Percentiles rank a stretch among this genome's conserved stretches.
These are phyloP conservation scores for Seira musarum DNA, from an alignment of 2,888 invertebrate genomes.

Conservation along the genomic window DNA sequence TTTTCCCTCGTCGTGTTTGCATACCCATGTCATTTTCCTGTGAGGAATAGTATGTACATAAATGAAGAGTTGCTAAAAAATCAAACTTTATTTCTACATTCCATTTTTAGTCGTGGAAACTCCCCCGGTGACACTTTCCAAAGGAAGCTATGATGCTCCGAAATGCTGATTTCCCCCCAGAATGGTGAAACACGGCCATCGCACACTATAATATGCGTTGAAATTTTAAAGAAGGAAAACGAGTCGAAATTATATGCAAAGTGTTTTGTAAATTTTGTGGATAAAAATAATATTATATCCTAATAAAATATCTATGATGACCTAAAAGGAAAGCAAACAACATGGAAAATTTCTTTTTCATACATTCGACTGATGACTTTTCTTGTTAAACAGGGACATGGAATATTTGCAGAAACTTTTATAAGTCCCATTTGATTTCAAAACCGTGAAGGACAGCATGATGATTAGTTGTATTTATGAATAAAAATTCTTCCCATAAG, in stretches of 20 bases:
- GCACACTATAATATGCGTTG: not conserved
- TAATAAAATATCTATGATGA: constrained; percentile 20
- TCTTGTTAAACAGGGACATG: not conserved
- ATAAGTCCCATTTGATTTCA: no score
- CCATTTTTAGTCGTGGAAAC: constrained; percentile 3
- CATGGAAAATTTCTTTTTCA: not conserved
- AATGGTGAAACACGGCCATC: not conserved
- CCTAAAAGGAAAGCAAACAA: constrained; percentile 17
- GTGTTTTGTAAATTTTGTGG: constrained; percentile 21
- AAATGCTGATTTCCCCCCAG: not conserved
- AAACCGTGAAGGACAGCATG: no score
- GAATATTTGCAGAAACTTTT: not conserved
- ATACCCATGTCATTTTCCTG: constrained; percentile 33
- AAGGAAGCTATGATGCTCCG: not conserved
- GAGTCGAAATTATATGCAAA: not conserved
- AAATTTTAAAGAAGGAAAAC: constrained; percentile 3
- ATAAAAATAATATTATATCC: not conserved
- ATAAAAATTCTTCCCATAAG: no score
- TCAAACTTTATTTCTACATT: constrained; percentile 5
- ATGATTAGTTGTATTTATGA: no score
- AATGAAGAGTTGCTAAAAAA: not conserved
- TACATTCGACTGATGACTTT: not conserved
- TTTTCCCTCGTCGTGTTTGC: constrained; percentile 31
- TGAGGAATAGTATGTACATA: constrained; percentile 5
- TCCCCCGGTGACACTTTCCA: constrained; percentile 29